These are phyloP conservation scores for Tragelaphus oryx DNA, from an alignment of 2,797 vertebrate species.

Conservation along the genomic window DNA sequence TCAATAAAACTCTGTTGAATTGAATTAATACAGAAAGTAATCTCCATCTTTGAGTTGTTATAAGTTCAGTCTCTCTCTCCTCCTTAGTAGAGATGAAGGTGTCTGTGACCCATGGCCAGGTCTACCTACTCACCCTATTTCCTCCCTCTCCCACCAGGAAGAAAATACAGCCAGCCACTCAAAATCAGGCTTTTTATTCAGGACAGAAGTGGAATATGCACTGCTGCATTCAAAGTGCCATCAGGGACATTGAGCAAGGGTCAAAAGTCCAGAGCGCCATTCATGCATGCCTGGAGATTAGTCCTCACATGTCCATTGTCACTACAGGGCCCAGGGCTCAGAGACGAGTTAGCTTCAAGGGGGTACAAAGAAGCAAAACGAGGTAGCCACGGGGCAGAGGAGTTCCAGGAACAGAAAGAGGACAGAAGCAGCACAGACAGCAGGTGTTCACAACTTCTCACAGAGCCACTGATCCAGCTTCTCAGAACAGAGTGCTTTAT, in stretches of 20 bases:
- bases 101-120: neutral
- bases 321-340: neutral
- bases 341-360: neutral
- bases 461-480: slow-evolving; percentile 70
- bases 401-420: neutral
- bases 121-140: neutral
- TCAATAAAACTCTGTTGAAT: neutral
- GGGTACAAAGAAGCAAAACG: neutral
- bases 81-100: neutral
- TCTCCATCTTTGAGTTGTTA: neutral
- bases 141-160: neutral
- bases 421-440: neutral
- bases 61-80: neutral
- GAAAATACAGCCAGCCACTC: neutral
- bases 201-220: neutral
- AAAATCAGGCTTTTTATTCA: slow-evolving; percentile 63
- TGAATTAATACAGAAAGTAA: neutral
- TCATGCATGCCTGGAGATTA: neutral
- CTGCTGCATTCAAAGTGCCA: neutral
- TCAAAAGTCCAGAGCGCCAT: slow-evolving; percentile 14
- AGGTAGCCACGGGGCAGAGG: slow-evolving; percentile 28
- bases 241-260: neutral
- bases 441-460: neutral
- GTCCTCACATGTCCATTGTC: neutral
- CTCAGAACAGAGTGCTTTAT: slow-evolving; percentile 64